Base-by-base conservation (phyloP, 2,888 invertebrate species). In the Scelioninae gen. 2 region DNA sequence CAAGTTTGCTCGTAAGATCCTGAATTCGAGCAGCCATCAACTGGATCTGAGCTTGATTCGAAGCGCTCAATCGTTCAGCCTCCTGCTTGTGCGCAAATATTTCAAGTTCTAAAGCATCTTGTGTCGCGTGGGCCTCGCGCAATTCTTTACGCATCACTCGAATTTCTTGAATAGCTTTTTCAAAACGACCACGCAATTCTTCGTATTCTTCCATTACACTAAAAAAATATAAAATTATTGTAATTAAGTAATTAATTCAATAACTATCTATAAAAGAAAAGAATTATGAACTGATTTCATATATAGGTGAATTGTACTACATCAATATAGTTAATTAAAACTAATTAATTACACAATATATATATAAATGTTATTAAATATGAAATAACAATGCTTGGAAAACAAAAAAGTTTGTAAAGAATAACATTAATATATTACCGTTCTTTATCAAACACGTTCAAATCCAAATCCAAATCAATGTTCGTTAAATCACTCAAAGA, bases 1-100 rank as follows among this genome's bases (percentile, higher is more conserved):
- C 91, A 70, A 96, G 88, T 84, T 96, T 96, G 60, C 91, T 89
- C 0, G 95, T 95, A 25, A 96, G 87, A 83, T 95, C 94, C 82
- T 95, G 92, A 69, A 96, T 92, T 52, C 95, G 90, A 18, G 92
- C 92, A 0, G 93, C 93, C 92, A 96, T 93, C 79, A 95, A 87
- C 74, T 92, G 91, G 37, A 94, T 89, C 85, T 96, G 93, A 0
- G 93, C 92, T 60, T 91, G 90, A 77, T 91, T 90, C 58, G 91
- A 90, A 77, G 92, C 91, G 76, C 89, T 90, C 71, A 89, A 87
- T 0, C 90, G 84, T 71, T 90, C 90, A 81, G 94, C 88, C 81
- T 93, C 93, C 80, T 93, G 93, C 73, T 90, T 90, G 52, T 94
- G 87, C 60, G 92, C 92, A 77, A 92, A 90, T 79, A 93, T 92